Conservation (phyloP, 2,797 vertebrate species). For the Monodelphis domestica region DNA sequence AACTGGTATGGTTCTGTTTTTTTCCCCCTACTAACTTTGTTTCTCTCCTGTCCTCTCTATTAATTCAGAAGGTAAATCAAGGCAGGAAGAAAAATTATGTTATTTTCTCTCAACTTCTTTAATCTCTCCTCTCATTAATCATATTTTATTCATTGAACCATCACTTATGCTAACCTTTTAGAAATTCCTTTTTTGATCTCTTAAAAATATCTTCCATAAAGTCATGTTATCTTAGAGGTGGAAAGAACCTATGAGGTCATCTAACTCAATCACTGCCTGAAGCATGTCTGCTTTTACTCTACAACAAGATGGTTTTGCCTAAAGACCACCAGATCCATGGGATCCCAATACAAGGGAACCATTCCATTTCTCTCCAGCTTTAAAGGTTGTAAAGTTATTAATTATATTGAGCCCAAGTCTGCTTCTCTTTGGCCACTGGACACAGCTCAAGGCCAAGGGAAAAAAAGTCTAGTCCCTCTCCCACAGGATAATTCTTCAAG, state of each 20-base stretch:
- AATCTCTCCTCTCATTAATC: background rate
- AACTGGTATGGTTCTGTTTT: background rate
- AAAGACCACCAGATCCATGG: background rate
- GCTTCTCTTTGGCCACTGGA: background rate
- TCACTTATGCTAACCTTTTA: background rate
- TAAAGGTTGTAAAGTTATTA: background rate
- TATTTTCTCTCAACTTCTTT: background rate
- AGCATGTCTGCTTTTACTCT: background rate
- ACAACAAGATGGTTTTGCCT: background rate
- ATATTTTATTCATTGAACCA: background rate
- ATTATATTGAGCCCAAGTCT: background rate
- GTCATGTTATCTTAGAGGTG: background rate
- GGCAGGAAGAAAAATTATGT: background rate
- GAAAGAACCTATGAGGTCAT: background rate
- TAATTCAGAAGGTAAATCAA: background rate
- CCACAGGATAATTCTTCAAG: background rate
- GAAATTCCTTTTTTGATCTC: background rate
- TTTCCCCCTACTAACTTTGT: background rate
- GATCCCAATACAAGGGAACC: background rate
- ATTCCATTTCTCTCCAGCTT: background rate
- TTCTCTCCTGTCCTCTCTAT: background rate
- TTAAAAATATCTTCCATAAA: background rate
- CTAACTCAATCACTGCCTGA: background rate
- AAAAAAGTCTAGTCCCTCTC: background rate
- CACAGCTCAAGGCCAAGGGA: background rate